These are phyloP conservation scores for Catonia carolina DNA, from an alignment of 2,888 invertebrate genomes.

Conservation along the genomic window DNA sequence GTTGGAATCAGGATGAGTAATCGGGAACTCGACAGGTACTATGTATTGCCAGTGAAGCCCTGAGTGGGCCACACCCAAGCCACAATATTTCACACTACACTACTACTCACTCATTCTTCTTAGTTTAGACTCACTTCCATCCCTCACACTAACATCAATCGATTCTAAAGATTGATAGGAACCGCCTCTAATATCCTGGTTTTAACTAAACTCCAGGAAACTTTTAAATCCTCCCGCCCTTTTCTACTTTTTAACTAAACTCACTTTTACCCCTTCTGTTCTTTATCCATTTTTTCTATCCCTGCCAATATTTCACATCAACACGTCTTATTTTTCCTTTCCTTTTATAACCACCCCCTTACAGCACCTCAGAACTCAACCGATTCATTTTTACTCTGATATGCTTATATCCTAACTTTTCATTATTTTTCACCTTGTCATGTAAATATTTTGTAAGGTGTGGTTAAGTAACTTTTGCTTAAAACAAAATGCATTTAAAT, in stretches of 20 bases:
- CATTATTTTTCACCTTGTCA: too few relatives aligned
- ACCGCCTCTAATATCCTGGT: constrained; percentile 13
- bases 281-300: neutral
- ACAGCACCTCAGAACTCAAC: too few relatives aligned
- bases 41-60: constrained; percentile 4
- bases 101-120: too few relatives aligned
- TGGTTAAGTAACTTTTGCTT: too few relatives aligned
- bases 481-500: too few relatives aligned
- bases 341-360: too few relatives aligned
- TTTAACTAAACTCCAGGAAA: constrained; percentile 10
- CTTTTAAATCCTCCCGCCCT: constrained; percentile 11
- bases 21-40: neutral
- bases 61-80: constrained; percentile 5
- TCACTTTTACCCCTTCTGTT: neutral
- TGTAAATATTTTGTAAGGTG: too few relatives aligned
- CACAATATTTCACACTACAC: constrained; percentile 4
- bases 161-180: constrained; percentile 9
- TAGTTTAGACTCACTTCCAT: neutral
- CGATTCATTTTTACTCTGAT: too few relatives aligned
- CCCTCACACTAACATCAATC: neutral
- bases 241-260: neutral
- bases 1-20: too few relatives aligned
- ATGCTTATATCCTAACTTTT: too few relatives aligned
- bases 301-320: constrained; percentile 6
- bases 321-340: neutral